These are phyloP conservation scores for Venturia canescens DNA, from an alignment of 1,140 invertebrate species.

Conservation along the genomic window DNA sequence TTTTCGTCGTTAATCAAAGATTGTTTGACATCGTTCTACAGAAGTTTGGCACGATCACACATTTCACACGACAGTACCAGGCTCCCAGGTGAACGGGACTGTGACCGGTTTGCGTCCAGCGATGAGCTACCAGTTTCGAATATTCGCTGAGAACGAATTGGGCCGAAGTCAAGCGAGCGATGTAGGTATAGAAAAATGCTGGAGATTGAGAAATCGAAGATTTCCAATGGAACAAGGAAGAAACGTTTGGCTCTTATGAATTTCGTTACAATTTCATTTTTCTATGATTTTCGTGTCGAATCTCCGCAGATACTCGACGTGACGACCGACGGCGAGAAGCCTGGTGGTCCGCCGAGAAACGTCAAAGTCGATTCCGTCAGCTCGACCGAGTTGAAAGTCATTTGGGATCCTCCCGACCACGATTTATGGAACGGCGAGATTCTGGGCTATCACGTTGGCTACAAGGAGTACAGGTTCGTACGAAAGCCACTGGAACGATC, in stretches of 20 bases:
- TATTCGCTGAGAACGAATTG: constrained; percentile 92
- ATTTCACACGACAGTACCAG: constrained; percentile 87
- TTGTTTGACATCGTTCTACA: constrained; percentile 61
- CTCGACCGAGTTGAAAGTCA: constrained; percentile 92
- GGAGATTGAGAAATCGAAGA: no score
- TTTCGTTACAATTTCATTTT: no score
- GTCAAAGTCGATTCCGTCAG: constrained; percentile 91
- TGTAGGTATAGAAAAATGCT: constrained; percentile 80
- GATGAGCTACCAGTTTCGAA: constrained; percentile 92
- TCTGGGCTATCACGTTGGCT: constrained; percentile 95
- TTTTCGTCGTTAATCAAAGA: constrained; percentile 52
- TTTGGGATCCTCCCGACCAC: constrained; percentile 91
- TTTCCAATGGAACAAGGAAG: no score
- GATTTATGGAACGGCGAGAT: constrained; percentile 95
- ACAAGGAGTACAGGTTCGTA: constrained; percentile 83
- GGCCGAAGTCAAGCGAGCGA: constrained; percentile 92
- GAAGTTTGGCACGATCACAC: constrained; percentile 86
- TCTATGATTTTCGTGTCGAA: no score
- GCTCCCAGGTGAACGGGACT: constrained; percentile 86
- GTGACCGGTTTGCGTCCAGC: constrained; percentile 90
- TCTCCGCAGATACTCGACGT: constrained; percentile 82
- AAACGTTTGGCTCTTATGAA: no score
- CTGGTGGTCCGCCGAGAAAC: constrained; percentile 90
- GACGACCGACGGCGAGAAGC: constrained; percentile 77
- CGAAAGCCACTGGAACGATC: no score